Conservation (phyloP, 2,113 vertebrate species). For the Bos taurus region ARS-UCD2.0 NC_037337.1:44823501-44824000, state of each 20-base stretch:
- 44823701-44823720: background rate
- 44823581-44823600: background rate
- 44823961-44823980: background rate
- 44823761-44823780: background rate
- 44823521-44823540: background rate
- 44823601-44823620: background rate
- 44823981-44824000: background rate
- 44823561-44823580: background rate
- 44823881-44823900: background rate
- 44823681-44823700: background rate
- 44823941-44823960: background rate
- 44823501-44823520: background rate
- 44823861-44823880: background rate
- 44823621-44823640: background rate
- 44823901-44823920: background rate
- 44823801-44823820: background rate
- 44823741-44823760: background rate
- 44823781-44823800: background rate
- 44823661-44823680: background rate
- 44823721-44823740: background rate
- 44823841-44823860: background rate
- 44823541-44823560: background rate
- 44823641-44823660: background rate
- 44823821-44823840: background rate
- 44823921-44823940: background rate